Conservation (phyloP, 2,888 invertebrate species). For the Cataglyphis rosenhaueri region DNA sequence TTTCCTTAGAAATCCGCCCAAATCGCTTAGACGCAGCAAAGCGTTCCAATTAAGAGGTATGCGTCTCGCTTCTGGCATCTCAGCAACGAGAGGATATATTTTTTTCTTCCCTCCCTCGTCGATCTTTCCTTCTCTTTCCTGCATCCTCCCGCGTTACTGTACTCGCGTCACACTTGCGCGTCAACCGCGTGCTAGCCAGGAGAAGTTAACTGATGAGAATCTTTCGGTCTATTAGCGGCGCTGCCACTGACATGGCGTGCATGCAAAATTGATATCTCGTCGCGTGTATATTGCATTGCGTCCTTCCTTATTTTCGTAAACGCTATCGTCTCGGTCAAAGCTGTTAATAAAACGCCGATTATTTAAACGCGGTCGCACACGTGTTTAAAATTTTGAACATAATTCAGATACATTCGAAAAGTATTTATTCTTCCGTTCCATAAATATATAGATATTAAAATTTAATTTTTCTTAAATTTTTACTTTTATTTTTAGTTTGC, state of each 20-base stretch:
- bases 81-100: constrained; percentile 76
- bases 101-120: constrained; percentile 55
- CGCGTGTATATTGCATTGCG: constrained; percentile 66
- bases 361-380: not conserved
- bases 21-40: constrained; percentile 82
- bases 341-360: not conserved
- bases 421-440: not conserved
- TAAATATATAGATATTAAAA: not conserved
- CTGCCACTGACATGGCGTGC: constrained; percentile 77
- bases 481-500: not conserved
- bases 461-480: not conserved
- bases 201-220: constrained; percentile 79
- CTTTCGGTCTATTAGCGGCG: constrained; percentile 84
- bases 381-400: not conserved
- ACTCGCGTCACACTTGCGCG: constrained; percentile 40
- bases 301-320: constrained; percentile 50
- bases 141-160: constrained; percentile 11
- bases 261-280: constrained; percentile 83
- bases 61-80: constrained; percentile 82
- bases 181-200: constrained; percentile 40
- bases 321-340: not conserved
- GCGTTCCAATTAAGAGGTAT: constrained; percentile 85
- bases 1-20: constrained; percentile 84
- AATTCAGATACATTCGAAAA: not conserved
- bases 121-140: constrained; percentile 46